Base-by-base conservation (phyloP, 2,888 invertebrate species). In the Minunthozetes semirufus region DNA sequence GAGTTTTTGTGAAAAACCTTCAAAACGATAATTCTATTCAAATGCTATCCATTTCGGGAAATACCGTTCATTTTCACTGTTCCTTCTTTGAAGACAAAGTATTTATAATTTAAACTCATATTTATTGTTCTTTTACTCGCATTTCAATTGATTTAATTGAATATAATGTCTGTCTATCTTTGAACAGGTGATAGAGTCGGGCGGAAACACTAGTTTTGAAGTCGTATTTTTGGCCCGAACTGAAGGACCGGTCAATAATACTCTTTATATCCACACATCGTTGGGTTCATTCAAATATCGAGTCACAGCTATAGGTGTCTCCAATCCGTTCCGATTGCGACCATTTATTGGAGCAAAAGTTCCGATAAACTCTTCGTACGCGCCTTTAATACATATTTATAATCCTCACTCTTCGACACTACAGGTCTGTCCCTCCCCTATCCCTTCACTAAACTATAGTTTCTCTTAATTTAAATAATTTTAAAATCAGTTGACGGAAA, bases 71-170 rank as follows among this genome's bases (percentile, higher is more conserved):
- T 86, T 97, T 97, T 86, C 94, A 97, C 84, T 94, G 95, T 81
- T 95, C 96, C 79, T 96, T 97, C 87, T 96, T 96, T 84, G 91
- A 94, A 82, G 89, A 94, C 81, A 94, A 94, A 88, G 94, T 95
- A 83, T 88, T 97, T n/a, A 48, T 11, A 38, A 59, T 17, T 25
- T 50, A 4, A 15, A 19, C 6, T n/a, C 15, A 27, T 4, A 9
- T 15, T 19, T 33, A n/a, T n/a, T n/a, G n/a, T n/a, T n/a, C n/a
- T n/a, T n/a, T n/a, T n/a, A n/a, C 38, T 33, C 8, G 9, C 19
- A 8, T 61, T 27, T 13, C 3, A 8, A 38, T 15, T 19, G 63
- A 11, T 17, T 66, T 38, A 29, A 61, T 61, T 42, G 42, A 27
- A 61, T 11, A 59, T 11, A 22, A 59, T 63, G 33, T 91, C 81